Conservation (phyloP, 2,113 vertebrate species). For the Chrysochloris asiatica region DNA sequence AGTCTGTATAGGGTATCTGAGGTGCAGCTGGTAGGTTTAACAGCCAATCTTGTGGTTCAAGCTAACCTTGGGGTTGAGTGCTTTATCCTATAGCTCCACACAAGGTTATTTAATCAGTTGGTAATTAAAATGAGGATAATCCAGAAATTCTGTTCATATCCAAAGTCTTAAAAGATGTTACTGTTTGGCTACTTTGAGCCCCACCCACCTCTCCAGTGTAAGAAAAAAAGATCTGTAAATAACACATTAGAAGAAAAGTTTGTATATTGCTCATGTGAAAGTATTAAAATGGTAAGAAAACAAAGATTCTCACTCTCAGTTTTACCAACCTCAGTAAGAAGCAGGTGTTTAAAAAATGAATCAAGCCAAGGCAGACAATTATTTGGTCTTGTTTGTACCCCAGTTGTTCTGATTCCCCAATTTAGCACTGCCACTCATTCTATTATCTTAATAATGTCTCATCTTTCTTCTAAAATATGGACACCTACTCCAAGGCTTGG, state of each 20-base stretch:
- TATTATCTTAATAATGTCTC: not conserved
- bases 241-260: constrained; percentile 17
- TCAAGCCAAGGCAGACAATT: constrained; percentile 24
- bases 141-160: not conserved
- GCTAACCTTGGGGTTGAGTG: no score
- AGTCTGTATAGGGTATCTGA: no score
- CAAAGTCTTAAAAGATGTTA: constrained; percentile 21
- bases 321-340: constrained; percentile 27
- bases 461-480: constrained; percentile 49
- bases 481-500: constrained; percentile 39
- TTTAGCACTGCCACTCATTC: constrained; percentile 51
- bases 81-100: no score
- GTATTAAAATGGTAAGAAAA: constrained; percentile 30
- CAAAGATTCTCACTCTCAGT: not conserved
- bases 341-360: constrained; percentile 34
- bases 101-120: not conserved
- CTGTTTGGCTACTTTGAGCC: not conserved
- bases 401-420: constrained; percentile 49
- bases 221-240: constrained; percentile 12
- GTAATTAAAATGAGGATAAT: not conserved
- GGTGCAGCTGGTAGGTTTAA: no score
- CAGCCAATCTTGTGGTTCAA: no score
- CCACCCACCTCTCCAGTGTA: not conserved
- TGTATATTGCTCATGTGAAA: not conserved
- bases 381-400: constrained; percentile 12